Evolutionary conservation across 2,113 vertebrate genomes (phyloP).

Genomic region (Mixornis gularis): DNA sequence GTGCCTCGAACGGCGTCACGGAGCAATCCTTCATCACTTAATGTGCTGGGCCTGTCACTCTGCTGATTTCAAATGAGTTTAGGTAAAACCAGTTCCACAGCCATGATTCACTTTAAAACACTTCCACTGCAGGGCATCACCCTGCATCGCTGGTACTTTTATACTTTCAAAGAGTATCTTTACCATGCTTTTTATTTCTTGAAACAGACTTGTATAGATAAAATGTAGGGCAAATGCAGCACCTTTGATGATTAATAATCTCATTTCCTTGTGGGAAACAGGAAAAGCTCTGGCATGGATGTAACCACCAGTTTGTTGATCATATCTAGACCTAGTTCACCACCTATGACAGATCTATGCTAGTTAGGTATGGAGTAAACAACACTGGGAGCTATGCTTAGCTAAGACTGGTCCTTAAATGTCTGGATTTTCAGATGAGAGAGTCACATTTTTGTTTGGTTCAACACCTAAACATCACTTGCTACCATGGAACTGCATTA

Average conservation of each 20-base stretch:
- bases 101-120: slow-evolving; percentile 8
- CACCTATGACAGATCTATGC: not conserved
- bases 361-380: not conserved
- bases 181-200: not conserved
- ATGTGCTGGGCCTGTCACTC: slow-evolving; percentile 41
- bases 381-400: not conserved
- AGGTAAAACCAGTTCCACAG: slow-evolving; percentile 41
- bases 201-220: not conserved
- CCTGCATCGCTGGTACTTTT: not conserved
- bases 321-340: not conserved
- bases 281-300: not conserved
- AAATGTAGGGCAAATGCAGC: not conserved
- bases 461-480: not conserved
- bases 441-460: not conserved
- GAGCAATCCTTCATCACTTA: slow-evolving; percentile 46
- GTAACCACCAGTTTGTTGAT: not conserved
- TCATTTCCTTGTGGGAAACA: not conserved
- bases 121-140: not conserved
- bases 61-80: slow-evolving; percentile 26
- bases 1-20: not conserved
- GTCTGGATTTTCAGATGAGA: not conserved
- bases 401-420: not conserved
- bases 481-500: not conserved
- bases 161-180: not conserved
- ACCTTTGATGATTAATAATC: not conserved